Evolutionary conservation across 1,140 invertebrate genomes (phyloP).

Genomic region (Drosophila seguyi): DNA sequence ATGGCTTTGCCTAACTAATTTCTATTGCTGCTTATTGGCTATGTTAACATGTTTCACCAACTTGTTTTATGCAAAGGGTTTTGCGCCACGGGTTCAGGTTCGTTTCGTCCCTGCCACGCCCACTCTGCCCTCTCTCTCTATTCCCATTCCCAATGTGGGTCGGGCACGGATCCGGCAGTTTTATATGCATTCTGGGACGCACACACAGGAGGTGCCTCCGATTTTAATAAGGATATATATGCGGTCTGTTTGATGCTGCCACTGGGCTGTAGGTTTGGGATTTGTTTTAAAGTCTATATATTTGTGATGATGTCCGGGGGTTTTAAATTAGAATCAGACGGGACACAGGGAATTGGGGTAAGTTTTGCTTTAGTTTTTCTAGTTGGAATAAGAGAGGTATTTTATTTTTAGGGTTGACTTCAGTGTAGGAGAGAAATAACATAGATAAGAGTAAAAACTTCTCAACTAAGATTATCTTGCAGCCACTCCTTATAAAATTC

Average conservation of each 20-base stretch:
- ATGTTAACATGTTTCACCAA: constrained; percentile 83
- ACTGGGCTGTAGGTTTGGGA: constrained; percentile 12
- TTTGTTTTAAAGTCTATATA: constrained; percentile 20
- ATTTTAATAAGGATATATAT: constrained; percentile 82
- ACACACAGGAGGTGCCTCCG: constrained; percentile 60
- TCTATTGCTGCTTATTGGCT: constrained; percentile 83
- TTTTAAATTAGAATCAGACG: constrained; percentile 21
- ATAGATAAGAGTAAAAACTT: not conserved
- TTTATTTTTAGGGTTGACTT: not conserved
- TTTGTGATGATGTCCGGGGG: constrained; percentile 12
- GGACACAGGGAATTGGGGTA: not conserved
- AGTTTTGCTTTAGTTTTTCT: constrained; percentile 16
- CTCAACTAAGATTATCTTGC: not conserved
- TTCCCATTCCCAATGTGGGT: constrained; percentile 25
- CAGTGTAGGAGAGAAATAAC: not conserved
- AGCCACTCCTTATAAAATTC: not conserved
- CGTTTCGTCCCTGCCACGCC: constrained; percentile 8
- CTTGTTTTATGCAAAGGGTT: constrained; percentile 77
- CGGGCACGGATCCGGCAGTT: constrained; percentile 28
- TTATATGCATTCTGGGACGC: constrained; percentile 79
- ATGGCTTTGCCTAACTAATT: constrained; percentile 82
- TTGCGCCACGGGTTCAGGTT: constrained; percentile 21
- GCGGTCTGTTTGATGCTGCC: constrained; percentile 74
- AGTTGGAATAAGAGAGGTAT: not conserved
- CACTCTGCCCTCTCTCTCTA: not conserved